These are phyloP conservation scores for Ochotona curzoniae DNA, from an alignment of 2,113 vertebrate species.

Conservation along the genomic window DNA sequence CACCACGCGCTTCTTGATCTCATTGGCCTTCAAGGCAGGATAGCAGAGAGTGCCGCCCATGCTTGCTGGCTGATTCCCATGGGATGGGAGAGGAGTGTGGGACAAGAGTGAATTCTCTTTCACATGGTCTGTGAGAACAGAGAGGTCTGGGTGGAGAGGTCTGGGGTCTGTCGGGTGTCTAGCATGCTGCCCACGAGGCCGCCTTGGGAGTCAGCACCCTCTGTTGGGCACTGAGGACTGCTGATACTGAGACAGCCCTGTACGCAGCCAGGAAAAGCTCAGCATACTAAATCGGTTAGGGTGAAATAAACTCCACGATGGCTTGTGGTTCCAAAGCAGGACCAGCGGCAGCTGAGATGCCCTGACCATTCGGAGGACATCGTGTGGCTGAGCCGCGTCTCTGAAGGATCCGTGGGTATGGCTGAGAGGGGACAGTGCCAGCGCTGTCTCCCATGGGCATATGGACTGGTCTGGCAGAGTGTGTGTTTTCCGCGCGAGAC, in stretches of 20 bases:
- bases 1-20: not conserved
- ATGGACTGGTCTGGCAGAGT: too few species aligned
- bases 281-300: fast-evolving
- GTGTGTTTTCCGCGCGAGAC: not conserved
- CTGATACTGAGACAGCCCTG: fast-evolving
- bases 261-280: fast-evolving
- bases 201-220: not conserved
- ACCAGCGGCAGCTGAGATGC: too few species aligned
- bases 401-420: too few species aligned
- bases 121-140: not conserved
- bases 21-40: not conserved
- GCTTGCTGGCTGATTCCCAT: not conserved
- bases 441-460: too few species aligned
- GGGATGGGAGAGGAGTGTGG: not conserved
- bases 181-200: fast-evolving
- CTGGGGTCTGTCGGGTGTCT: too few species aligned
- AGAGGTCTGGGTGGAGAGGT: fast-evolving
- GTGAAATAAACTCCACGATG: not conserved
- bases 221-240: not conserved
- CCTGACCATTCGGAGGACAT: not conserved
- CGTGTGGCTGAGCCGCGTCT: not conserved
- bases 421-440: too few species aligned
- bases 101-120: not conserved
- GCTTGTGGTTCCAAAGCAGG: not conserved
- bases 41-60: not conserved